Evolutionary conservation across 2,888 invertebrate species (phyloP).

Genomic region (Tribolium freemani): DNA sequence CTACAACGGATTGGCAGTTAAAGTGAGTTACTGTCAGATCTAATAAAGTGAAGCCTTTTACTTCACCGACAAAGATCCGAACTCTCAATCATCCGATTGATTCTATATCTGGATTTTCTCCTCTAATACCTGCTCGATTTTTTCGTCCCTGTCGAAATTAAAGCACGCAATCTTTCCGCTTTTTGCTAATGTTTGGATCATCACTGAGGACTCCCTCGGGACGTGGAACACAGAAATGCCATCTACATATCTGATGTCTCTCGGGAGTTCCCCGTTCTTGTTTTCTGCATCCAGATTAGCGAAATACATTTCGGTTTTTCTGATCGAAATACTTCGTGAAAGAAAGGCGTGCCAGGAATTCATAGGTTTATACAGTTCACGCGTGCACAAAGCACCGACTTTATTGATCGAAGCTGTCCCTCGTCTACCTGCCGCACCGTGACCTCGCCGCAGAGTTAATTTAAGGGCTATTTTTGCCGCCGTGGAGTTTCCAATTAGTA

Average conservation of each 20-base stretch:
- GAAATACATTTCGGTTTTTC: neutral
- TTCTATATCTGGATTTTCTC: constrained; percentile 1
- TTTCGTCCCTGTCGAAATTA: neutral
- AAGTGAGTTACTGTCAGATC: constrained; percentile 52
- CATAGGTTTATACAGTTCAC: constrained; percentile 46
- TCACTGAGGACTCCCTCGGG: constrained; percentile 13
- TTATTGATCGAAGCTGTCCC: constrained; percentile 57
- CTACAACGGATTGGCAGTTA: constrained; percentile 46
- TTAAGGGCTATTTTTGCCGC: constrained; percentile 53
- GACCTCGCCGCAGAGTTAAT: constrained; percentile 56
- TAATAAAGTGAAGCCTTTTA: constrained; percentile 57
- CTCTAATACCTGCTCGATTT: neutral
- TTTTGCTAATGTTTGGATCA: constrained; percentile 21
- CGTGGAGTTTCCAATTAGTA: constrained; percentile 52
- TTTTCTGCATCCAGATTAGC: constrained; percentile 1
- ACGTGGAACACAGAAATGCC: constrained; percentile 63
- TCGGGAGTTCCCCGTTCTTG: constrained; percentile 52
- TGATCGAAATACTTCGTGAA: constrained; percentile 4
- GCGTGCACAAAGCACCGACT: constrained; percentile 46
- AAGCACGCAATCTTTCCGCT: constrained; percentile 6
- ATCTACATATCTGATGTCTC: constrained; percentile 68
- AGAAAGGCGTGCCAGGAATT: constrained; percentile 48
- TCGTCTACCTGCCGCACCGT: constrained; percentile 56
- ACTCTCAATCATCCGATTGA: constrained; percentile 33
- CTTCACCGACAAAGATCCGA: constrained; percentile 30